Conservation (phyloP, 2,113 vertebrate genomes). For the Syrrhaptes paradoxus region DNA sequence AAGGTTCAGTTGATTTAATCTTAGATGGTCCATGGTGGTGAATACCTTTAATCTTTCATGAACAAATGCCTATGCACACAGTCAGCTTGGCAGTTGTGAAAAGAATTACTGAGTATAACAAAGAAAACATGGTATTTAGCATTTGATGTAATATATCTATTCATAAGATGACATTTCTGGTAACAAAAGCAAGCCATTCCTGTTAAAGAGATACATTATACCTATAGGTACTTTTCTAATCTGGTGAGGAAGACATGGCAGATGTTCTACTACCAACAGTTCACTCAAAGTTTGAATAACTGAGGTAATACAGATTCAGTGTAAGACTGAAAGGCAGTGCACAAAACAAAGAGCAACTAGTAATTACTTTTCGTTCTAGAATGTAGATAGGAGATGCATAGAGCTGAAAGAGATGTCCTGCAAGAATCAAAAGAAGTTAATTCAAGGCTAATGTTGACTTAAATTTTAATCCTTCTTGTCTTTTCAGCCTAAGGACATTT, state of each 20-base stretch:
- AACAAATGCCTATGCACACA: not conserved
- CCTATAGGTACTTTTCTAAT: not conserved
- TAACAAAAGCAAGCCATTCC: not conserved
- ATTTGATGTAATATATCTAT: not conserved
- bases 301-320: not conserved
- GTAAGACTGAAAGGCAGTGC: not conserved
- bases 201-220: not conserved
- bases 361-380: not conserved
- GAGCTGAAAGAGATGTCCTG: not conserved
- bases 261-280: not conserved
- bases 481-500: not conserved
- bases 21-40: not conserved
- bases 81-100: not conserved
- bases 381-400: not conserved
- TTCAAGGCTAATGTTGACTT: not conserved
- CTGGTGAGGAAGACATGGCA: not conserved
- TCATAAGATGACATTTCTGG: not conserved
- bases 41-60: not conserved
- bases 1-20: slow-evolving; percentile 18
- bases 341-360: not conserved
- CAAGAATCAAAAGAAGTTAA: not conserved
- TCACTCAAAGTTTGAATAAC: not conserved
- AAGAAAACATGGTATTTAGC: not conserved
- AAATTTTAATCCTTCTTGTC: not conserved
- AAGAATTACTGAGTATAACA: not conserved